phyloP scores from a whole-genome alignment of 2,888 invertebrate species.

The Agrotis segetum region DNA sequence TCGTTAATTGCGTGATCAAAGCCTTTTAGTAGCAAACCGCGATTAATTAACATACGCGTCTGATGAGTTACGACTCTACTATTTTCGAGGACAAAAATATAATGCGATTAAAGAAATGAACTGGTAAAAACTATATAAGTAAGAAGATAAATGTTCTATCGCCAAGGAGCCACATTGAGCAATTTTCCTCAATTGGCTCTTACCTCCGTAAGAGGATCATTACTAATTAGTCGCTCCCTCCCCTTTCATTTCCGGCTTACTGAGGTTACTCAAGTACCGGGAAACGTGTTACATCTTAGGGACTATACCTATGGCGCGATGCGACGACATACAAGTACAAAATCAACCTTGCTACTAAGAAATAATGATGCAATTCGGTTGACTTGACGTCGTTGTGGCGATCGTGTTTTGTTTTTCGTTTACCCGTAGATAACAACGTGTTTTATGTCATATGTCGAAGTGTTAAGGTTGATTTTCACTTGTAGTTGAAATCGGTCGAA shows the following conservation, averaged over 20 bases:
- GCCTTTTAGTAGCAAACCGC: constrained; percentile 13
- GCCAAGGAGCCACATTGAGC: constrained; percentile 20
- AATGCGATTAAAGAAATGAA: background rate
- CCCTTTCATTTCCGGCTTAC: constrained; percentile 27
- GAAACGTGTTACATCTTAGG: background rate
- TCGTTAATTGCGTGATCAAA: constrained; percentile 8
- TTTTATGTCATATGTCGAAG: too few relatives aligned
- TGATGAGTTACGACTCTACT: background rate
- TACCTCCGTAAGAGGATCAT: constrained; percentile 46
- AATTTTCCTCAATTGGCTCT: constrained; percentile 48
- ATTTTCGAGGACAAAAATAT: constrained; percentile 4
- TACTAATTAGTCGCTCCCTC: constrained; percentile 35
- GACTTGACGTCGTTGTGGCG: too few relatives aligned
- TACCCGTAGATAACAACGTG: too few relatives aligned
- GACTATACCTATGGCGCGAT: too few relatives aligned
- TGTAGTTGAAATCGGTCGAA: too few relatives aligned
- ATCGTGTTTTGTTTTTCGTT: too few relatives aligned
- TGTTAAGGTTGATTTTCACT: too few relatives aligned
- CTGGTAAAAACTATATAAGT: background rate
- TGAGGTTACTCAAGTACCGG: constrained; percentile 17
- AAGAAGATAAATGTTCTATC: background rate
- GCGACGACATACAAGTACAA: too few relatives aligned
- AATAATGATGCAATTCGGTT: too few relatives aligned
- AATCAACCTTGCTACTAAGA: too few relatives aligned
- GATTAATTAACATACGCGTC: background rate